phyloP scores from a whole-genome alignment of 2,888 invertebrate genomes.

The Chymomyza amoena region DNA sequence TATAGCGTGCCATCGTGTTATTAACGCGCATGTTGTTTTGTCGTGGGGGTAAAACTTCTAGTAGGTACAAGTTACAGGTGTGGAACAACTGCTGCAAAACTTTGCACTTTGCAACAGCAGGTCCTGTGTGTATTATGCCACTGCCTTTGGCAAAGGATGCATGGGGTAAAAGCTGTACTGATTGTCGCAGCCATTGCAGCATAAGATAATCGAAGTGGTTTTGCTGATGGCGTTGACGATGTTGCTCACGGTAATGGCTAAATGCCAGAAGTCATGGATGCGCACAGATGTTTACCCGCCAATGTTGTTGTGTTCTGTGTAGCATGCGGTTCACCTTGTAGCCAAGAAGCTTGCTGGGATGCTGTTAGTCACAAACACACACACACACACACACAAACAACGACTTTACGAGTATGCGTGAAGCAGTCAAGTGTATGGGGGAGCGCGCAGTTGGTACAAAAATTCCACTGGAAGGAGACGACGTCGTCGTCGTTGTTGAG shows the following conservation, averaged over 20 bases:
- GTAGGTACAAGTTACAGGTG: not conserved
- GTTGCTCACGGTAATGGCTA: not conserved
- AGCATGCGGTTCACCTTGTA: not conserved
- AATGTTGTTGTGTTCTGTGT: conserved; percentile 1
- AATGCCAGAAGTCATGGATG: conserved; percentile 9
- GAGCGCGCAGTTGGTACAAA: conserved; percentile 37
- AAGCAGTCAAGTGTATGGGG: conserved; percentile 10
- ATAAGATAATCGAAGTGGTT: conserved; percentile 7
- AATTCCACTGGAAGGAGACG: conserved; percentile 27
- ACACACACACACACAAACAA: conserved; percentile 16
- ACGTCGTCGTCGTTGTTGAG: conserved; percentile 2
- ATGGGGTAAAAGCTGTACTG: not conserved
- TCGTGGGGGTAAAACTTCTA: not conserved
- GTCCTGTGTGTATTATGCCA: not conserved
- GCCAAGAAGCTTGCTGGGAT: not conserved
- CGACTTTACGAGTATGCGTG: conserved; percentile 13
- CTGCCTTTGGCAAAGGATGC: conserved; percentile 21
- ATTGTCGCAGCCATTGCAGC: not conserved
- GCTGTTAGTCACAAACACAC: not conserved
- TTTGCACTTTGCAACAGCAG: not conserved
- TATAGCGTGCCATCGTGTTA: conserved; percentile 29
- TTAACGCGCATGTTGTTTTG: conserved; percentile 17
- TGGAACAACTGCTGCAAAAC: not conserved
- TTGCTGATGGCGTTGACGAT: conserved; percentile 9
- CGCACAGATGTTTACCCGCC: not conserved